These are phyloP conservation scores for Actinostola sp. DNA, from an alignment of 92 coral and sea anemone genomes.

Conservation along the genomic window DNA sequence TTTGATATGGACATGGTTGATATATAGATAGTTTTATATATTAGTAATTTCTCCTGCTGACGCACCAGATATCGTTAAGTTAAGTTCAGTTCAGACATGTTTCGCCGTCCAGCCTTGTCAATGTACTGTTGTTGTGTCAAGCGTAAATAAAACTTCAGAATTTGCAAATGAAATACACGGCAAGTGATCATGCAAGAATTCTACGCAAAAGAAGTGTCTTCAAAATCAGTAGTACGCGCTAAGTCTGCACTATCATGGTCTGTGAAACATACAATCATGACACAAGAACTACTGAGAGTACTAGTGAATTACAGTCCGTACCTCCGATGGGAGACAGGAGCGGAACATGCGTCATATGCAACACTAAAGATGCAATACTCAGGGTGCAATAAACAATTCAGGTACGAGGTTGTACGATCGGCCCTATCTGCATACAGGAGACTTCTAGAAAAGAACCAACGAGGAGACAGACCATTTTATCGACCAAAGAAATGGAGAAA, in stretches of 20 bases:
- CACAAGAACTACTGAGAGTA: conserved; percentile 32
- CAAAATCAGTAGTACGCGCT: conserved; percentile 26
- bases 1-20: too few species aligned
- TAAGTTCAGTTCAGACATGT: too few species aligned
- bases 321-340: conserved; percentile 29
- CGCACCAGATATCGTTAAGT: too few species aligned
- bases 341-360: conserved; percentile 21
- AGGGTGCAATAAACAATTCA: conserved; percentile 20
- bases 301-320: conserved; percentile 32
- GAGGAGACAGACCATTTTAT: conserved; percentile 21
- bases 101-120: too few species aligned
- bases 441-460: neutral
- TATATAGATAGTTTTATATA: too few species aligned
- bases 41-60: too few species aligned
- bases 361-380: conserved; percentile 28
- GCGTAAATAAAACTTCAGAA: too few species aligned
- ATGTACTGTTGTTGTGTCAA: too few species aligned
- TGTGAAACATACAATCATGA: conserved; percentile 27
- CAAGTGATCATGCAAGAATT: conserved; percentile 18
- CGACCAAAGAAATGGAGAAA: neutral
- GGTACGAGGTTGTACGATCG: conserved; percentile 18
- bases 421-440: conserved; percentile 21
- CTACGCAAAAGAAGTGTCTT: conserved; percentile 26
- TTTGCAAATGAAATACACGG: too few species aligned
- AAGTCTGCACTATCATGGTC: conserved; percentile 37